phyloP scores from a whole-genome alignment of 2,888 invertebrate species.

The Scaeva pyrastri region DNA sequence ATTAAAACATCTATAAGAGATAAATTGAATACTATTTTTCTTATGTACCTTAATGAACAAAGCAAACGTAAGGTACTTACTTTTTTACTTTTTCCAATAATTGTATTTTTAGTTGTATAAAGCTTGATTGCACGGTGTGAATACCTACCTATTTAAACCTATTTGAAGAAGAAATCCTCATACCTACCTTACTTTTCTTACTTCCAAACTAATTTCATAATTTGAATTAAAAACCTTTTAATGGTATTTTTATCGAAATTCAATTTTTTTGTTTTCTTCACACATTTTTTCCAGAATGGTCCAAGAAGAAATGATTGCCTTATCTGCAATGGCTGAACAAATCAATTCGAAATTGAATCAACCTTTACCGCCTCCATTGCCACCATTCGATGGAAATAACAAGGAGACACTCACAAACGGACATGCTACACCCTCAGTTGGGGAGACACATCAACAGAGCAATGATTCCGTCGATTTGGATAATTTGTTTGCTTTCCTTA shows the following conservation, averaged over 20 bases:
- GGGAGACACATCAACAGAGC: slow-evolving; percentile 80
- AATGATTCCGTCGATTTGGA: slow-evolving; percentile 93
- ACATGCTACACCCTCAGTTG: slow-evolving; percentile 77
- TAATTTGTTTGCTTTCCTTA: slow-evolving; percentile 94
- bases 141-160: slow-evolving; percentile 17
- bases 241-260: background rate
- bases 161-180: slow-evolving; percentile 15
- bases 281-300: slow-evolving; percentile 85
- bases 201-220: slow-evolving; percentile 47
- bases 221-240: background rate
- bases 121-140: slow-evolving; percentile 71
- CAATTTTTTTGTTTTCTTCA: background rate
- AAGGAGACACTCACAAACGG: slow-evolving; percentile 76
- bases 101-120: slow-evolving; percentile 10
- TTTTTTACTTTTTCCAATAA: no score
- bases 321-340: slow-evolving; percentile 90
- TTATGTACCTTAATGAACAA: no score
- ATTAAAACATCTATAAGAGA: no score
- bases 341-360: slow-evolving; percentile 86
- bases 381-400: slow-evolving; percentile 73
- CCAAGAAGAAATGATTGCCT: slow-evolving; percentile 88
- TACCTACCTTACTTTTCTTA: slow-evolving; percentile 10
- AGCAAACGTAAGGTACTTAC: no score
- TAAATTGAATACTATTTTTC: no score
- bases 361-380: slow-evolving; percentile 72